Evolutionary conservation across 2,113 vertebrate genomes (phyloP).

Genomic region (Chaetops frenatus): DNA sequence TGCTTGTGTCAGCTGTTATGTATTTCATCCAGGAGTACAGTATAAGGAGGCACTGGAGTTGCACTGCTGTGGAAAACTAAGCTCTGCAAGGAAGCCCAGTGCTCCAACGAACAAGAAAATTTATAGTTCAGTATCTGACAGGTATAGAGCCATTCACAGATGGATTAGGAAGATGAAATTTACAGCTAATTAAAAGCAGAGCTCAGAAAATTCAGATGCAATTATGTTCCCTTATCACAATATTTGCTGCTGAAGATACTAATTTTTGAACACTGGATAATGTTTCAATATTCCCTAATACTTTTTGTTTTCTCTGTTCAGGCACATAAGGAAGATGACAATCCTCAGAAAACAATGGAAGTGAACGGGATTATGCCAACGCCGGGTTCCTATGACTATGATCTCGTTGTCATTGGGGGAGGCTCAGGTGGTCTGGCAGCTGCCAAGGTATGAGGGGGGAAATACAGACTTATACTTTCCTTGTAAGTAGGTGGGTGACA

Average conservation of each 20-base stretch:
- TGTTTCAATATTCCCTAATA: background rate
- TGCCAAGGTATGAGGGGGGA: constrained; percentile 72
- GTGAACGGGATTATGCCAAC: background rate
- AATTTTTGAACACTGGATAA: background rate
- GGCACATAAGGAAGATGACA: constrained; percentile 47
- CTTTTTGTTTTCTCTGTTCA: constrained; percentile 12
- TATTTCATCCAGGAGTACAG: background rate
- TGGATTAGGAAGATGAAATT: background rate
- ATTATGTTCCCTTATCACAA: background rate
- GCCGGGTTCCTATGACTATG: constrained; percentile 65
- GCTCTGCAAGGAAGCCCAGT: background rate
- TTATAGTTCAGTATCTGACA: background rate
- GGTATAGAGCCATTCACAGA: background rate
- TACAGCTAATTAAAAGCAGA: background rate
- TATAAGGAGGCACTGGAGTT: background rate
- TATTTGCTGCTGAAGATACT: background rate
- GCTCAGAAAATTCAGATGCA: background rate
- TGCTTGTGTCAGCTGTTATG: background rate
- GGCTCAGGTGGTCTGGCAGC: constrained; percentile 80
- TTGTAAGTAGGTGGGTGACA: background rate
- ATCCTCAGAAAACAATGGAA: constrained; percentile 13
- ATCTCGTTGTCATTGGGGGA: constrained; percentile 82
- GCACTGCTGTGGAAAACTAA: background rate
- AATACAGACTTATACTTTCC: background rate
- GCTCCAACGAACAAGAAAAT: background rate